Base-by-base conservation (phyloP, 2,888 invertebrate genomes). In the Ypsolopha sequella region DNA sequence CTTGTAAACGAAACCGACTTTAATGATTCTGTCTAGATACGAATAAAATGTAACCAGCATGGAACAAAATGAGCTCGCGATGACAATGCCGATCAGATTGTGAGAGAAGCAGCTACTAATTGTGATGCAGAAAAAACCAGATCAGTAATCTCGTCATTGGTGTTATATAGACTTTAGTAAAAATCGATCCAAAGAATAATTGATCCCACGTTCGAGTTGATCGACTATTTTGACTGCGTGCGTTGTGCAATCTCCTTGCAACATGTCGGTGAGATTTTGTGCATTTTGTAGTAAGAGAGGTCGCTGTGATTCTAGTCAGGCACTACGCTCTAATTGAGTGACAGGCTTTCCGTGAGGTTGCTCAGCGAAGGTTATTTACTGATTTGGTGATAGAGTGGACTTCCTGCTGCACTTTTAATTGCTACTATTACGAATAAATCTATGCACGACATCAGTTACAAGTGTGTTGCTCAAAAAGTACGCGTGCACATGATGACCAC, bases 171-270 rank as follows among this genome's bases (percentile, higher is more conserved):
- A 47, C 13, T 36, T 47, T 50, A 53, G 53, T 58, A 58, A 58
- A 62, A 68, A 65, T 65, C 57, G 57, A 58, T 63, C 24, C 57
- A 64, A 74, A 74, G 62, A 73, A 75, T 79, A 73, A 79, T 80
- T 75, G 70, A 76, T 84, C 81, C 75, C 80, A 82, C 82, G 82
- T 78, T 80, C 79, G 74, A 72, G 63, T 75, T 73, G 63, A 68
- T 67, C 62, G 63, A 58, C 52, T 57, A 70, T 69, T 77, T 73
- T 66, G 68, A 64, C 58, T 64, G 61, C 53, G 50, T 52, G 51
- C 52, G 57, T 76, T 68, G 60, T 61, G 65, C 55, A 70, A 73
- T 6, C 46, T 56, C 46, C 52, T 64, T 67, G 62, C 59, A 57
- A 57, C 55, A 62, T 57, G 47, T 50, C 41, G 46, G 58, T 14